These are phyloP conservation scores for Andrena camellia DNA, from an alignment of 2,888 invertebrate species.

Conservation along the genomic window DNA sequence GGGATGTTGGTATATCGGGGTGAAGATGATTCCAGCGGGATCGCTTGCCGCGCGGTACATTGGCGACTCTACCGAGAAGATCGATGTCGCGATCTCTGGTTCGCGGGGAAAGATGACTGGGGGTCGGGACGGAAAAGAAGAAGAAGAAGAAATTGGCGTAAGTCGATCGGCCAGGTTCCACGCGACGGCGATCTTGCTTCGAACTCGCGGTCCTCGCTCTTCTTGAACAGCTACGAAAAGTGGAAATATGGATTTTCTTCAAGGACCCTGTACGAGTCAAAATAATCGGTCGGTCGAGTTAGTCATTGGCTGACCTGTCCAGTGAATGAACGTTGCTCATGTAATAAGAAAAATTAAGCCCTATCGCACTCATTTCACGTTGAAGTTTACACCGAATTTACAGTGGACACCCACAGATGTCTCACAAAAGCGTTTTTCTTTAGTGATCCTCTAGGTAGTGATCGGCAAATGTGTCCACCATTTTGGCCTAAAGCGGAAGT, in stretches of 20 bases:
- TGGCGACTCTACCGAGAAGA: neutral
- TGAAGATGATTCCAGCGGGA: neutral
- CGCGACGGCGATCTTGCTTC: constrained; percentile 74
- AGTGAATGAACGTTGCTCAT: too few species aligned
- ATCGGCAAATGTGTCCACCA: too few species aligned
- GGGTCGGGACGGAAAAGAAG: neutral
- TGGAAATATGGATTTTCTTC: neutral
- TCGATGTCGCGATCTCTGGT: neutral
- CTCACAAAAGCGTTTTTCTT: too few species aligned
- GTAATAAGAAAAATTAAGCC: too few species aligned
- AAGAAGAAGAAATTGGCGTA: neutral
- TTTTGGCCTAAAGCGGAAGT: too few species aligned
- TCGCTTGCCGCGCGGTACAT: neutral
- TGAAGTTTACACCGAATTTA: too few species aligned
- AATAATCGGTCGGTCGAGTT: constrained; percentile 18
- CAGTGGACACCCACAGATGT: too few species aligned
- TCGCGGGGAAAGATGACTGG: neutral
- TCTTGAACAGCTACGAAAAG: constrained; percentile 90
- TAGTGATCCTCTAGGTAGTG: too few species aligned
- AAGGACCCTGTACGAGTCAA: neutral
- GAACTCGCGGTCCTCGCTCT: constrained; percentile 92
- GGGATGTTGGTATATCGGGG: constrained; percentile 7
- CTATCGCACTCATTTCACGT: too few species aligned
- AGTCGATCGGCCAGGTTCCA: constrained; percentile 30
- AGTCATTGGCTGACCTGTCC: too few species aligned